Percentiles rank a stretch among this genome's conserved stretches.
Evolutionary conservation across 2,888 invertebrate genomes (phyloP).

Genomic region (Hypomecis punctinalis): DNA sequence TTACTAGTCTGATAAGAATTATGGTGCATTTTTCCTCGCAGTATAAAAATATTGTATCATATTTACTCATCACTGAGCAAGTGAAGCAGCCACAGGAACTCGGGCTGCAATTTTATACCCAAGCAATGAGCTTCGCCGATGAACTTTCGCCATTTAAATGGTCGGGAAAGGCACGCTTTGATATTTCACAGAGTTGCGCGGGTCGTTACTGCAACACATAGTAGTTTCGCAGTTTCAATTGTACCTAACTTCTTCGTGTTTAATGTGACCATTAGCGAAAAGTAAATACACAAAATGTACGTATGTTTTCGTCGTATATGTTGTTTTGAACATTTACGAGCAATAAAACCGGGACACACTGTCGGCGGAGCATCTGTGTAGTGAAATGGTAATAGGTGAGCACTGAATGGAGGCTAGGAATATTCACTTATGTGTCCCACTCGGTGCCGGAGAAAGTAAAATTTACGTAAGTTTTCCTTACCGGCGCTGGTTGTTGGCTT

Average conservation of each 20-base stretch:
- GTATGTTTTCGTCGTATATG: conserved; percentile 41
- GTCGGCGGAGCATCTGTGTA: conserved; percentile 25
- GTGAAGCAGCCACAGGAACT: conserved; percentile 37
- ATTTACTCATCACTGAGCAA: too few relatives aligned
- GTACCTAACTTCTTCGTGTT: conserved; percentile 50
- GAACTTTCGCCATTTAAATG: conserved; percentile 65
- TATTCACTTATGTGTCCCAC: conserved; percentile 16
- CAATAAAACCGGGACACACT: conserved; percentile 26
- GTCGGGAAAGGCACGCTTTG: conserved; percentile 54
- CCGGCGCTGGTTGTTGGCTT: not conserved
- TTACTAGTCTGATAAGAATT: too few relatives aligned
- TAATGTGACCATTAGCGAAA: conserved; percentile 48
- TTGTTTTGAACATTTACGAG: conserved; percentile 38
- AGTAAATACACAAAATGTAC: conserved; percentile 42
- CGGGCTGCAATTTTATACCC: conserved; percentile 51
- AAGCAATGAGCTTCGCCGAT: conserved; percentile 51
- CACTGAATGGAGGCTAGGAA: conserved; percentile 20
- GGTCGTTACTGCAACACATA: conserved; percentile 55
- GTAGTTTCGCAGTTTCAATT: conserved; percentile 49
- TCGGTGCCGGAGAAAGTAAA: conserved; percentile 9
- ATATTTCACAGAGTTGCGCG: conserved; percentile 59
- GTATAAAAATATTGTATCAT: too few relatives aligned
- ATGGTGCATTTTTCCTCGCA: too few relatives aligned
- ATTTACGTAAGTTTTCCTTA: not conserved
- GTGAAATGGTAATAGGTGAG: conserved; percentile 27